Evolutionary conservation across 2,888 invertebrate species (phyloP), one percentile per base, ranked within the genome.

Genomic region (Netelia fuscicornis): DNA sequence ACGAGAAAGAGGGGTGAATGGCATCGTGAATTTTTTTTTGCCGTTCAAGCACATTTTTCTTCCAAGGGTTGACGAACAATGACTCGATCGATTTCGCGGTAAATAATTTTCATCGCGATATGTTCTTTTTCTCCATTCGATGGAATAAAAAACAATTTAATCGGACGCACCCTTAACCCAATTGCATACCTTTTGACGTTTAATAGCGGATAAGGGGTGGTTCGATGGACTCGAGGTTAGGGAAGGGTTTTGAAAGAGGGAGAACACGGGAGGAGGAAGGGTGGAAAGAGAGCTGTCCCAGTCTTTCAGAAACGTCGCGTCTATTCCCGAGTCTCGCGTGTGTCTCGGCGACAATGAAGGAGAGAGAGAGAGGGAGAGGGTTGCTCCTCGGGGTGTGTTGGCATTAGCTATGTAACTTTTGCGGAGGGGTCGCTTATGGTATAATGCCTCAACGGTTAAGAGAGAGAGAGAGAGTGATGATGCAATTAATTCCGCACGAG

Each of bases 341-440:
- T 78, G 84, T 84, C 81, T 68, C 67, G 62, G 62, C 74, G 74
- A 84, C 77, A 78, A 83, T 79, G 75, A 48, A 65, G 17, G 17
- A 54, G 64, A 54, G 64, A 23, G 17, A 54, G 64, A 64, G 64
- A 23, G n/a, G 25, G 71, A 42, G 80, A 68, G 68, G 52, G 78
- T 68, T 30, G 65, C 17, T n/a, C 71, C 48, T 30, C 30, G 30
- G 30, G 30, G 30, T 30, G 30, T 30, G 30, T 30, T 30, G 5
- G 20, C 17, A 20, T 58, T 20, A 20, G 17, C 17, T 58, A 58
- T 20, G n/a, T 58, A 58, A 10, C 3, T 58, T 20, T 58, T 20
- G 58, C 58, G 2, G 77, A 74, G 77, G 74, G 62, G 48, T 37
- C 48, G 11, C 30, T 60, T 37, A 77, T 17, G 67, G 52, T 77